Percentiles rank a stretch among this genome's conserved stretches.
Conservation (phyloP, 2,888 invertebrate species). For the Lepidocyrtoides sp. region DNA sequence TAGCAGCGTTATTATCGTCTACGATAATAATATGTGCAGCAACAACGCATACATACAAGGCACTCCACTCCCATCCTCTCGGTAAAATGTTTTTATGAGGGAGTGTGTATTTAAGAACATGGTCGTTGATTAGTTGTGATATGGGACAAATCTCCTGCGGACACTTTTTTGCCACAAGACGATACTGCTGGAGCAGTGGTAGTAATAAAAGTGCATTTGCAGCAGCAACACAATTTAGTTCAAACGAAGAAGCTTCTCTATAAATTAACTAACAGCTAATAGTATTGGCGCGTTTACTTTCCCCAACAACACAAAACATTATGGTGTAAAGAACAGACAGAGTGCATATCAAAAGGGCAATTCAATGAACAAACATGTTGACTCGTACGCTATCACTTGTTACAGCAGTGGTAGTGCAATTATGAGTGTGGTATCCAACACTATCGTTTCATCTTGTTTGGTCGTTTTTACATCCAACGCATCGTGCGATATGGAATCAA, state of each 20-base stretch:
- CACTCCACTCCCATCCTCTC: constrained; percentile 17
- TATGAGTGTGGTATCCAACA: background rate
- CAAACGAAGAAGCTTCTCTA: constrained; percentile 32
- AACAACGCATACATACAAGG: constrained; percentile 38
- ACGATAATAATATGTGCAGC: constrained; percentile 73
- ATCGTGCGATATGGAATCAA: constrained; percentile 50
- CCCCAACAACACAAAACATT: constrained; percentile 49
- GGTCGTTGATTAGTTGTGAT: constrained; percentile 81
- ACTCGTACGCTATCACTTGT: background rate
- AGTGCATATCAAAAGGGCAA: constrained; percentile 64
- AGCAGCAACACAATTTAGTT: background rate
- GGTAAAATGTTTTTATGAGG: constrained; percentile 52
- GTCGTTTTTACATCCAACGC: constrained; percentile 49
- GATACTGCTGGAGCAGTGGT: constrained; percentile 51
- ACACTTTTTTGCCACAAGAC: constrained; percentile 77
- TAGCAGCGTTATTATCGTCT: constrained; percentile 73
- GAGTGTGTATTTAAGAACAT: constrained; percentile 77
- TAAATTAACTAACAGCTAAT: constrained; percentile 28
- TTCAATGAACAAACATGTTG: constrained; percentile 73
- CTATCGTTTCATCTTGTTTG: constrained; percentile 63
- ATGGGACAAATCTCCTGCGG: constrained; percentile 83
- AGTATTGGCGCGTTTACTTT: constrained; percentile 26
- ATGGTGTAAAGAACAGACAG: constrained; percentile 56
- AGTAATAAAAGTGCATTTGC: constrained; percentile 29
- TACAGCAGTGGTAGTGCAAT: background rate